Base-by-base conservation (phyloP, 2,113 vertebrate genomes). In the Corapipo altera region DNA sequence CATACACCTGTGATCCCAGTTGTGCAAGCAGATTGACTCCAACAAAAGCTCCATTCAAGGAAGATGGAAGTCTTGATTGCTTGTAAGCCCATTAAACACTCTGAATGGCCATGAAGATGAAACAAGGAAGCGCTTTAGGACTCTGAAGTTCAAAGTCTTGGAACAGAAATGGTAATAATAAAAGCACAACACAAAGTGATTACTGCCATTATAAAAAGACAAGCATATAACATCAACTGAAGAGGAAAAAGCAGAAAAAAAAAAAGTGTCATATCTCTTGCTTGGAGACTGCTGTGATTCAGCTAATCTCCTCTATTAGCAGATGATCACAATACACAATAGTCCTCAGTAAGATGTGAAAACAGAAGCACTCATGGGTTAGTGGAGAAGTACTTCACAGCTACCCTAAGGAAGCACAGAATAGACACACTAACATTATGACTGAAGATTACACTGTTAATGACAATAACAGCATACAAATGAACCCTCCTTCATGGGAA, bases 91-190 rank as follows among this genome's bases (percentile, higher is more conserved):
- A 86, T 92, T 88, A 93, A 95, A 87, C 73, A 91, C 86, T 39
- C 73, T 91, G 85, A 94, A 95, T 88, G 92, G 94, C 92, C 86
- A 86, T 91, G 88, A 91, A 93, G 92, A 93, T 66, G 92, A 93
- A 95, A 92, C 86, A 94, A 93, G 93, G 88, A 95, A 96, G 83
- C 37, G 18, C 91, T 96, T 96, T 95, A 96, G 93, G 88, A 94
- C 92, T 95, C 96, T 79, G 91, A 89, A 82, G 91, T 79, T 94
- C 27, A 89, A 91, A 93, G 65, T 89, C 89, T 95, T 74, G 35
- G 46, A 89, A 92, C 59, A 93, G 78, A 84, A 95, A 92, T 61
- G 61, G 87, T 93, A 93, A 91, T 49, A 87, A 92, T 85, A 89
- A 91, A 86, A 94, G 69, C 91, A 96, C 90, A 96, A 82, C 93